Percentiles rank a stretch among this genome's conserved stretches.
Conservation (phyloP, 2,888 invertebrate genomes). For the Mythimna impura region DNA sequence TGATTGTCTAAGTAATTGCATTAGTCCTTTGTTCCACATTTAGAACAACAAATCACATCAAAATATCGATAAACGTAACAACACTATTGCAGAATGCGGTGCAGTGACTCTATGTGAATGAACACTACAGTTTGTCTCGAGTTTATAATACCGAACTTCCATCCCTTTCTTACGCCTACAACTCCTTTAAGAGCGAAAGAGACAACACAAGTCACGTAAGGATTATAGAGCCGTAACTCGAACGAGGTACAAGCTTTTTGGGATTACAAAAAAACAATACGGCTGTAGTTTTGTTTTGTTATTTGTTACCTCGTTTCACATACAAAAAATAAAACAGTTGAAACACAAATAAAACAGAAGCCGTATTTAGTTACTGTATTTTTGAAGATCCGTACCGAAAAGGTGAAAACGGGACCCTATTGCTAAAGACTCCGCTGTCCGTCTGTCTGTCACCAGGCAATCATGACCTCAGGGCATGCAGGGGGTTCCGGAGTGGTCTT, state of each 20-base stretch:
- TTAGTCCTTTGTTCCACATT: neutral
- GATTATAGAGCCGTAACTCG: constrained; percentile 85
- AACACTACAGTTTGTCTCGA: constrained; percentile 79
- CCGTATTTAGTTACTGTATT: constrained; percentile 40
- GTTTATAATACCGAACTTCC: constrained; percentile 67
- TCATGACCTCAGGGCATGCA: too few species aligned
- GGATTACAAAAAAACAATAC: constrained; percentile 72
- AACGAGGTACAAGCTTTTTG: constrained; percentile 71
- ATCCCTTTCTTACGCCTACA: constrained; percentile 61
- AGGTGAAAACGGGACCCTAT: too few species aligned
- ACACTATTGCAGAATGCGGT: constrained; percentile 86
- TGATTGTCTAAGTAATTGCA: neutral
- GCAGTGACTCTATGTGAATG: constrained; percentile 87
- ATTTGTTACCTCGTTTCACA: constrained; percentile 44
- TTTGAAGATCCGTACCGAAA: neutral
- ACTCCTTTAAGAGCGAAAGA: constrained; percentile 58
- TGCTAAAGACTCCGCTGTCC: too few species aligned
- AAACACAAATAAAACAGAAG: constrained; percentile 39
- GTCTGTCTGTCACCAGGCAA: too few species aligned
- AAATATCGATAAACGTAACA: constrained; percentile 65
- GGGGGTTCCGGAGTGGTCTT: too few species aligned
- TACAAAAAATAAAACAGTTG: constrained; percentile 32
- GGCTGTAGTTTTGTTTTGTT: constrained; percentile 64
- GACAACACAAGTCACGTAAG: constrained; percentile 73
- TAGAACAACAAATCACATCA: constrained; percentile 13